Conservation (phyloP, 2,113 vertebrate species). For the Halcyon malimbica region DNA sequence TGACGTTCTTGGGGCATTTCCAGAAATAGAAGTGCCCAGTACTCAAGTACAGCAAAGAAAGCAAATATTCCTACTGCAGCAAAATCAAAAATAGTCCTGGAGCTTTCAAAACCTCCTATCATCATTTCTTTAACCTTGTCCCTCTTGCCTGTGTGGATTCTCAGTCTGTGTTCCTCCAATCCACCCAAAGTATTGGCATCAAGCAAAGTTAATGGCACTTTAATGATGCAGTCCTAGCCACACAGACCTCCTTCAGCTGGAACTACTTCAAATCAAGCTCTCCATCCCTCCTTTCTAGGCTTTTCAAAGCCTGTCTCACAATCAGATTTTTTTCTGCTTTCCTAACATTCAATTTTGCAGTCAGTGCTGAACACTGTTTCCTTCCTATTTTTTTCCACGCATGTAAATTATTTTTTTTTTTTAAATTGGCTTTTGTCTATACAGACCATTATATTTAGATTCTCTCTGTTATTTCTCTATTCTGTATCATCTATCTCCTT, state of each 20-base stretch:
- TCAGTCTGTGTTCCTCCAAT: not conserved
- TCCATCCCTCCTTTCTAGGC: not conserved
- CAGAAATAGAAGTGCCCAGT: slow-evolving; percentile 51
- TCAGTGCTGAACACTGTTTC: not conserved
- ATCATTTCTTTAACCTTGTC: slow-evolving; percentile 44
- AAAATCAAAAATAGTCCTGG: slow-evolving; percentile 44
- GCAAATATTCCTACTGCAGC: slow-evolving; percentile 32
- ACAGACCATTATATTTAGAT: not conserved
- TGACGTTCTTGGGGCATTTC: not conserved
- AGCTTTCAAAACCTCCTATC: slow-evolving; percentile 18
- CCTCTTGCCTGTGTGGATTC: not conserved
- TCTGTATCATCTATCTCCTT: not conserved
- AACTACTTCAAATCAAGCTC: not conserved
- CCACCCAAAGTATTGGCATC: not conserved
- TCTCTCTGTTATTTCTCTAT: not conserved
- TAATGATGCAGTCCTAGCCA: not conserved
- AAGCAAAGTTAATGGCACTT: not conserved
- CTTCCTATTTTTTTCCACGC: not conserved
- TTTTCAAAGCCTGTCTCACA: not conserved
- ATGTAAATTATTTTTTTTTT: not conserved
- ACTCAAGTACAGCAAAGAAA: not conserved
- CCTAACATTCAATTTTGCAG: not conserved
- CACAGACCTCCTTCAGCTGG: slow-evolving; percentile 5
- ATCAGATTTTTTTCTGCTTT: not conserved
- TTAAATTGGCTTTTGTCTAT: not conserved